These are phyloP conservation scores for Ptychodera flava DNA, from an alignment of 35 echinoderm and acorn worm genomes.

Conservation along the genomic window DNA sequence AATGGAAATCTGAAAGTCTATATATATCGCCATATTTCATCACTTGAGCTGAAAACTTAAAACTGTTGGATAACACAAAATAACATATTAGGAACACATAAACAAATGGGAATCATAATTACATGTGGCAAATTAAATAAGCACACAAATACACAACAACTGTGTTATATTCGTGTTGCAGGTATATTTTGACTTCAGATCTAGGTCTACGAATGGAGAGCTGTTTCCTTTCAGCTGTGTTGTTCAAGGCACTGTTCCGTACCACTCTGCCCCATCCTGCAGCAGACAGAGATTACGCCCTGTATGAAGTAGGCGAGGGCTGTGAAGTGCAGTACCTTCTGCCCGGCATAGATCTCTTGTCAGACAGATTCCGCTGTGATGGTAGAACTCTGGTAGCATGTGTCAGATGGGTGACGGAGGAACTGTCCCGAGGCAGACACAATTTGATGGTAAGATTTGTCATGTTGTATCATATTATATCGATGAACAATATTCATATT, in stretches of 20 bases:
- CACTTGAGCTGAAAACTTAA: too few species aligned
- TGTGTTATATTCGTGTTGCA: too few species aligned
- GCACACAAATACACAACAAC: too few species aligned
- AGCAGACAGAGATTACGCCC: slow-evolving; percentile 89
- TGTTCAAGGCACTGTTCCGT: slow-evolving; percentile 92
- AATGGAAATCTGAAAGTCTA: too few species aligned
- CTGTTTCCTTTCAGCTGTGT: slow-evolving; percentile 86
- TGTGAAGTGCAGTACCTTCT: slow-evolving; percentile 98
- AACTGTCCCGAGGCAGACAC: slow-evolving; percentile 87
- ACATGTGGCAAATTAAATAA: too few species aligned
- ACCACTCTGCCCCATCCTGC: slow-evolving; percentile 87
- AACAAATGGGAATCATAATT: too few species aligned
- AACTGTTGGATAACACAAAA: too few species aligned
- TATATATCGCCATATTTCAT: too few species aligned
- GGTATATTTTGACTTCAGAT: slow-evolving; percentile 89
- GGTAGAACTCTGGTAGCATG: slow-evolving; percentile 82
- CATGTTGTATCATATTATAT: neutral
- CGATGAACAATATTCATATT: neutral
- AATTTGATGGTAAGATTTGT: slow-evolving; percentile 59
- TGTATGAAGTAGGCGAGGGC: slow-evolving; percentile 93
- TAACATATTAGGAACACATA: too few species aligned
- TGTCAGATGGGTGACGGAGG: slow-evolving; percentile 86
- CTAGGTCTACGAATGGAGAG: slow-evolving; percentile 84
- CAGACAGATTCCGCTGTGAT: slow-evolving; percentile 91
- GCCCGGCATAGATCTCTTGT: slow-evolving; percentile 79